Evolutionary conservation across 2,888 invertebrate species (phyloP), one percentile per base, ranked within the genome.

Genomic region (Cantharis lateralis): DNA sequence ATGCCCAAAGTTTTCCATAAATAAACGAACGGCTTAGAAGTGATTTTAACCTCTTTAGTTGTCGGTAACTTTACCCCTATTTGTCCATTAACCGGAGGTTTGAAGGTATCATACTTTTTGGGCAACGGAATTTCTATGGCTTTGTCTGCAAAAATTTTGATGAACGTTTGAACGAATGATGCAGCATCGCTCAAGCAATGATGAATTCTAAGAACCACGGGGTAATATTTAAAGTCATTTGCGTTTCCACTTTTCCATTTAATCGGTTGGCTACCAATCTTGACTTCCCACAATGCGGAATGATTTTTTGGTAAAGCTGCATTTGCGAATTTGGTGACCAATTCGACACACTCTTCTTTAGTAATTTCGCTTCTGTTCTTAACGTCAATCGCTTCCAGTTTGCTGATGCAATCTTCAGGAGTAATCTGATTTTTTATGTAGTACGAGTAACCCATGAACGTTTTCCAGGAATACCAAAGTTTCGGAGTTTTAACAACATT

Each of bases 181-280:
- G 72, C 66, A 10, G 68, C 72, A 20, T 72, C 72, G 10, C 68
- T 68, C 16, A 72, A 68, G 5, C 68, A 66, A 9, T 72, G 72
- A 15, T 72, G 72, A 15, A 72, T 72, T 16, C 72, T 4, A 11
- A 72, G 61, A 4, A 72, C 61, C 10, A 72, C 68, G 0, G 72
- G 72, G 10, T 72, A 72, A 32, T 32, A 68, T 20, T 66, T 48
- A 26, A 16, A n/a, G 9, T 48, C 16, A 26, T 68, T n/a, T 15
- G 28, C 10, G n/a, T 26, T 62, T 28, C 62, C 62, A 3, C 71
- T 28, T 18, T 18, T 24, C 72, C 72, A 72, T 61, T 68, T 66
- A 20, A 72, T 28, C 5, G 66, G 66, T 16, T 72, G 68, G 2
- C 68, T 66, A 11, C 72, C 72, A 18, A 72, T 72, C 16, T 64